Base-by-base conservation (phyloP, 2,113 vertebrate species). In the Ptychochromis oligacanthus region DNA sequence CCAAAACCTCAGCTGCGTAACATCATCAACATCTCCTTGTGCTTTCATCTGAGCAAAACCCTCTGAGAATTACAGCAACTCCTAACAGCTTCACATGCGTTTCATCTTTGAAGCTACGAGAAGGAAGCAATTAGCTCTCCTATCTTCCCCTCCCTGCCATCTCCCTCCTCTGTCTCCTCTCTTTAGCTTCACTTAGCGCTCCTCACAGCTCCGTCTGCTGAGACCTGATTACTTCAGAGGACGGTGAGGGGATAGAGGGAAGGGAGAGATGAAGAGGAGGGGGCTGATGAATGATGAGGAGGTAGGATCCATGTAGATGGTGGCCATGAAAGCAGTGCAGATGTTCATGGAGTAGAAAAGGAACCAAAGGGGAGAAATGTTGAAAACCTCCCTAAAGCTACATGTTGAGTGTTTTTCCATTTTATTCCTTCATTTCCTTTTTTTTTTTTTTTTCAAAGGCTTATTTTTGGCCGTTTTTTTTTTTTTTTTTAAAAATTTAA, bases 161-260 rank as follows among this genome's bases (percentile, higher is more conserved):
- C 65, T 70, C 24, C 65, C 24, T 72, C 67, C 67, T 72, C 67
- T 18, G 18, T 72, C 67, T 72, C 67, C 67, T 72, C 67, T 72
- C 67, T 72, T 72, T 72, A 72, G 46, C 67, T 34, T 72, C 46
- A 72, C 67, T 54, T 72, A 72, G 46, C 26, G 14, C 67, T 72
- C 67, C 67, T 72, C 46, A 34, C 67, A 54, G 46, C 67, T 54
- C 67, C 2, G 46, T 72, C 67, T 72, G 46, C 67, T 5, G 46
- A 72, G 46, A 54, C 46, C 26, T 34, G 67, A 72, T 72, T 72
- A 72, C 65, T 52, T 11, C 64, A 72, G 67, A 72, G 67, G 67
- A 72, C 26, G 3, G 46, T n/a, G 67, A 72, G 34, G 65, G 40
- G 64, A 43, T 43, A 14, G 11, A 43, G 12, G 12, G 40, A 13